phyloP scores from a whole-genome alignment of 1,140 invertebrate species.

The Samia ricini region DNA sequence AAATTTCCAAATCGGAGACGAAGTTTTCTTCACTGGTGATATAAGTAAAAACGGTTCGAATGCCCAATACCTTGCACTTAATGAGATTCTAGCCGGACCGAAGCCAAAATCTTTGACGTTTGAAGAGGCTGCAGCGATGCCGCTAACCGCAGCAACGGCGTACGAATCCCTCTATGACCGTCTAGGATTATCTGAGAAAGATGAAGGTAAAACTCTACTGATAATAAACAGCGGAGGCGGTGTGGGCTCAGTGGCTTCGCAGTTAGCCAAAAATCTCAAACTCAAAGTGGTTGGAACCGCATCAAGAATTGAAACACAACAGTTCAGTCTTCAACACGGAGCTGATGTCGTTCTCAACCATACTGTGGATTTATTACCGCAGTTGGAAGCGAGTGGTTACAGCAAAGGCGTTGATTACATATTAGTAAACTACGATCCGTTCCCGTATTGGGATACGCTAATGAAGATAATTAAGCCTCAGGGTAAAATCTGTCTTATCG shows the following conservation, averaged over 20 bases:
- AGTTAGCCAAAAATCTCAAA: slow-evolving; percentile 51
- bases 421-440: slow-evolving; percentile 63
- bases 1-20: slow-evolving; percentile 50
- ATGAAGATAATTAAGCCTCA: slow-evolving; percentile 60
- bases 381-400: slow-evolving; percentile 46
- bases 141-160: slow-evolving; percentile 54
- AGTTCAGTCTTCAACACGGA: slow-evolving; percentile 47
- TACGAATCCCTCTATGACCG: slow-evolving; percentile 57
- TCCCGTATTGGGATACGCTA: slow-evolving; percentile 60
- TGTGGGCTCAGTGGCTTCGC: slow-evolving; percentile 60
- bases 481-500: slow-evolving; percentile 61
- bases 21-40: slow-evolving; percentile 62
- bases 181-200: slow-evolving; percentile 46
- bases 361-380: slow-evolving; percentile 48
- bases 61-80: slow-evolving; percentile 56
- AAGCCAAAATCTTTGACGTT: slow-evolving; percentile 64
- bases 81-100: slow-evolving; percentile 49
- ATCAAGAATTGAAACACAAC: slow-evolving; percentile 48
- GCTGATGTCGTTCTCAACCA: slow-evolving; percentile 55
- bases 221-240: slow-evolving; percentile 67
- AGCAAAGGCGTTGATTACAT: slow-evolving; percentile 56
- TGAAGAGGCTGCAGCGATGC: slow-evolving; percentile 65
- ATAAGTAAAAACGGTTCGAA: slow-evolving; percentile 54
- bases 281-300: slow-evolving; percentile 65
- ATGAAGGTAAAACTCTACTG: slow-evolving; percentile 56